Conservation (phyloP, 2,888 invertebrate genomes). For the Bellardia bayeri region DNA sequence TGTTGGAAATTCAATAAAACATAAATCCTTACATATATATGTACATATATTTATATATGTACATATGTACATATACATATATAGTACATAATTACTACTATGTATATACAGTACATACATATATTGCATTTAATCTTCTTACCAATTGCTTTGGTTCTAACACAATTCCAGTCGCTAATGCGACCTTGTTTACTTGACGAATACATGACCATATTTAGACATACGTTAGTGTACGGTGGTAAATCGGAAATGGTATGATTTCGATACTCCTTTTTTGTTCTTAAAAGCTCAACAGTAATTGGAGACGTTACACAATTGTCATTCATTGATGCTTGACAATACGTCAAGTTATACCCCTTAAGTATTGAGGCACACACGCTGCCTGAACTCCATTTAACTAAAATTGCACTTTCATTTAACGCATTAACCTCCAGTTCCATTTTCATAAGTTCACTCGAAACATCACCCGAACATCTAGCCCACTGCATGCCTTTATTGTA, state of each 20-base stretch:
- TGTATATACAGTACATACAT: not conserved
- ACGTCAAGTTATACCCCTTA: constrained; percentile 89
- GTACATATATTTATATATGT: not conserved
- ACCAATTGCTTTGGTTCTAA: constrained; percentile 89
- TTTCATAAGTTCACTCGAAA: constrained; percentile 75
- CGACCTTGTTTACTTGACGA: constrained; percentile 85
- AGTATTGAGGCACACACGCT: constrained; percentile 90
- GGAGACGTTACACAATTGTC: constrained; percentile 36
- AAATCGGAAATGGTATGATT: constrained; percentile 86
- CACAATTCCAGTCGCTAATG: constrained; percentile 86
- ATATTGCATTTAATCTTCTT: constrained; percentile 72
- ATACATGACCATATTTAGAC: constrained; percentile 87
- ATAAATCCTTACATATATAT: not conserved
- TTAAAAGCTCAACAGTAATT: constrained; percentile 55
- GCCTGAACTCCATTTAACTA: constrained; percentile 90
- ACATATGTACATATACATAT: not conserved
- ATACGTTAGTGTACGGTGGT: constrained; percentile 90
- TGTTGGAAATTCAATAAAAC: not conserved
- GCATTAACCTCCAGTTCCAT: constrained; percentile 73
- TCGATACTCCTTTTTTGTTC: constrained; percentile 55
- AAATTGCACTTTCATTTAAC: constrained; percentile 83
- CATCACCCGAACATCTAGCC: constrained; percentile 87
- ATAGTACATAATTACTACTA: not conserved
- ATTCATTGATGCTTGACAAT: constrained; percentile 87
- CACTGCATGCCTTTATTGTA: constrained; percentile 92